A percentile compares a stretch with the other conserved stretches of the same genome.
Evolutionary conservation across 2,113 vertebrate genomes (phyloP).

Genomic region (Romanogobio albipinnatus): DNA sequence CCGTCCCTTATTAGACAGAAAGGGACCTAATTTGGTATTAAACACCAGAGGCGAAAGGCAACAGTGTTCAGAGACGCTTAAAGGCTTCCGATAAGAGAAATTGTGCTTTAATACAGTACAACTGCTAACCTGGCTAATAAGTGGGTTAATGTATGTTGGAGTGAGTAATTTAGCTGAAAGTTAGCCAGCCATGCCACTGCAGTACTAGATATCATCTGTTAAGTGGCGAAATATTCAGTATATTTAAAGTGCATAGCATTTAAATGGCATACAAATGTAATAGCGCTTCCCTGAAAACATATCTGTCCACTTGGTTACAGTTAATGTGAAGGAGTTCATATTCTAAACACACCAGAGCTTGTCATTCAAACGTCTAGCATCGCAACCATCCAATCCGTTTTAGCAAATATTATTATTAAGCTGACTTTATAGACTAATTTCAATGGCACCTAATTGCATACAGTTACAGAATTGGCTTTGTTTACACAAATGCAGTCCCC

Average conservation of each 20-base stretch:
- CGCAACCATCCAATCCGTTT: not conserved
- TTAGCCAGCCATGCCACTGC: conserved; percentile 11
- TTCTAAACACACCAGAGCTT: not conserved
- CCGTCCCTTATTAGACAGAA: not conserved
- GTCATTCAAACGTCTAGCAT: not conserved
- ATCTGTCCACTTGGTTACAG: not conserved
- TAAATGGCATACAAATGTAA: not conserved
- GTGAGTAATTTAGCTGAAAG: conserved; percentile 15
- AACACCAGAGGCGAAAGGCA: not conserved
- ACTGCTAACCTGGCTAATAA: conserved; percentile 28
- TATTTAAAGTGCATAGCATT: not conserved
- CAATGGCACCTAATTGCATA: not conserved
- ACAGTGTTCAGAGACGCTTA: not conserved
- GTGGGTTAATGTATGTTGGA: not conserved
- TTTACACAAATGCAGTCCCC: not conserved
- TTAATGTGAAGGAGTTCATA: not conserved
- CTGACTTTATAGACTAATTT: not conserved
- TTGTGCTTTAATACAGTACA: not conserved
- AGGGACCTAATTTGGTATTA: not conserved
- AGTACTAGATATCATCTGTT: not conserved
- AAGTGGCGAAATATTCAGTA: not conserved
- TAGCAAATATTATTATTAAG: not conserved
- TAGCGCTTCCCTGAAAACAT: not conserved
- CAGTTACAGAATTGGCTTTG: not conserved
- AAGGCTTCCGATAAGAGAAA: not conserved